Percentiles rank a stretch among this genome's conserved stretches.
These are phyloP conservation scores for Apotomis capreana DNA, from an alignment of 2,888 invertebrate genomes.

Conservation along the genomic window DNA sequence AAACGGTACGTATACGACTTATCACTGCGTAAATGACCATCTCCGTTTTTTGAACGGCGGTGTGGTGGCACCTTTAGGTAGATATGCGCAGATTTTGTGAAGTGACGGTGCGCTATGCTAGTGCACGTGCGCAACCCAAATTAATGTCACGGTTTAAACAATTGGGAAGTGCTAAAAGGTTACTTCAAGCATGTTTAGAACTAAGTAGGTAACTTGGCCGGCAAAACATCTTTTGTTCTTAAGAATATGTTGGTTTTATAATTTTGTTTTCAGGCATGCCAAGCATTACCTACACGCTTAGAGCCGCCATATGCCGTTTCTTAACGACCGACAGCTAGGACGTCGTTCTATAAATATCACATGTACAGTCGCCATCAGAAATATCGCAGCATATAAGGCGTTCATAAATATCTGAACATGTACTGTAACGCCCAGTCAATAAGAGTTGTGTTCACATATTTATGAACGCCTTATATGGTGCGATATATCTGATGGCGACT, in stretches of 20 bases:
- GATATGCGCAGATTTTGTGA: slow-evolving; percentile 16
- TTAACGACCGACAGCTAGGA: too few species aligned
- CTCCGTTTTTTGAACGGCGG: too few species aligned
- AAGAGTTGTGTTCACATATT: too few species aligned
- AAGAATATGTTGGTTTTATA: slow-evolving; percentile 16
- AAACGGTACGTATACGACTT: slow-evolving; percentile 42
- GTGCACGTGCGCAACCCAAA: slow-evolving; percentile 29
- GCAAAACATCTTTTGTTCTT: slow-evolving; percentile 27
- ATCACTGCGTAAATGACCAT: slow-evolving; percentile 45
- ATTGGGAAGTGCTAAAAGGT: slow-evolving; percentile 30
- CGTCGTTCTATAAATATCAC: too few species aligned
- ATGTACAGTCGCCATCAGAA: too few species aligned
- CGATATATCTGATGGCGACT: too few species aligned
- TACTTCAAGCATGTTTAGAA: slow-evolving; percentile 22
- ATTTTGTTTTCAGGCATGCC: slow-evolving; percentile 10
- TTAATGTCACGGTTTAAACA: slow-evolving; percentile 39
- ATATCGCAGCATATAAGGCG: too few species aligned
- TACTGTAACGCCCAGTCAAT: too few species aligned
- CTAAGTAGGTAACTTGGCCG: slow-evolving; percentile 24
- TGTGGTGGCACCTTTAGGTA: neutral
- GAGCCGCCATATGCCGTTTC: too few species aligned
- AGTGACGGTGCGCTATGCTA: slow-evolving; percentile 28
- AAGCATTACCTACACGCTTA: neutral
- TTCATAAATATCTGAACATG: too few species aligned
- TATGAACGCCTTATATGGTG: too few species aligned